Conservation (phyloP, 2,113 vertebrate species). For the Sinocyclocheilus anophthalmus region DNA sequence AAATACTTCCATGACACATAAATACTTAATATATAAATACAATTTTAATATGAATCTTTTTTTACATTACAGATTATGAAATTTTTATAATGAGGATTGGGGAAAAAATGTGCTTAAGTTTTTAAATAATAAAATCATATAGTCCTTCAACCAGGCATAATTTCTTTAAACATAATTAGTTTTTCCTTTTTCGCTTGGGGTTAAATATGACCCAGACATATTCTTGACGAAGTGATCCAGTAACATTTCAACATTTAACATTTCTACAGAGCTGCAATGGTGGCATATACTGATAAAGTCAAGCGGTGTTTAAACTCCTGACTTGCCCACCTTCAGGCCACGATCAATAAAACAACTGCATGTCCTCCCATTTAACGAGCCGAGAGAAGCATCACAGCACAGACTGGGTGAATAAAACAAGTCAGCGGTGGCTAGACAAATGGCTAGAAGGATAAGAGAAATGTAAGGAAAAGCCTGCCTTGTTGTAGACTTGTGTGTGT, state of each 20-base stretch:
- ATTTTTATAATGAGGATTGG: too few relatives aligned
- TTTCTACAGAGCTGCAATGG: background rate
- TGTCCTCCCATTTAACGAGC: conserved; percentile 10
- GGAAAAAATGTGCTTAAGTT: too few relatives aligned
- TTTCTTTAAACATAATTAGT: background rate
- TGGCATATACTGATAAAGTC: background rate
- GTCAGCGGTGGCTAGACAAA: conserved; percentile 3
- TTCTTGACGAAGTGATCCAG: background rate
- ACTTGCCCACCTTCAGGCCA: background rate
- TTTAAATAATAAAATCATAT: too few relatives aligned
- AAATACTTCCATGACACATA: too few relatives aligned
- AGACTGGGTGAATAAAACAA: conserved; percentile 28
- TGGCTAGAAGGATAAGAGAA: conserved; percentile 22
- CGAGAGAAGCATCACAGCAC: conserved; percentile 1
- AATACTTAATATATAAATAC: too few relatives aligned
- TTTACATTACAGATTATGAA: too few relatives aligned
- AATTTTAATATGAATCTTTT: too few relatives aligned
- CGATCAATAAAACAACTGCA: conserved; percentile 26
- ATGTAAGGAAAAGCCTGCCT: background rate
- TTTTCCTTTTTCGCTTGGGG: background rate
- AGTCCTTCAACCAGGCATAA: background rate
- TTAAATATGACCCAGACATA: background rate
- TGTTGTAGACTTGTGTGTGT: background rate
- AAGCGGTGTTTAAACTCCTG: background rate
- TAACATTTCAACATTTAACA: too few relatives aligned